Evolutionary conservation across 2,113 vertebrate genomes (phyloP).

Genomic region (Megalops atlanticus): DNA sequence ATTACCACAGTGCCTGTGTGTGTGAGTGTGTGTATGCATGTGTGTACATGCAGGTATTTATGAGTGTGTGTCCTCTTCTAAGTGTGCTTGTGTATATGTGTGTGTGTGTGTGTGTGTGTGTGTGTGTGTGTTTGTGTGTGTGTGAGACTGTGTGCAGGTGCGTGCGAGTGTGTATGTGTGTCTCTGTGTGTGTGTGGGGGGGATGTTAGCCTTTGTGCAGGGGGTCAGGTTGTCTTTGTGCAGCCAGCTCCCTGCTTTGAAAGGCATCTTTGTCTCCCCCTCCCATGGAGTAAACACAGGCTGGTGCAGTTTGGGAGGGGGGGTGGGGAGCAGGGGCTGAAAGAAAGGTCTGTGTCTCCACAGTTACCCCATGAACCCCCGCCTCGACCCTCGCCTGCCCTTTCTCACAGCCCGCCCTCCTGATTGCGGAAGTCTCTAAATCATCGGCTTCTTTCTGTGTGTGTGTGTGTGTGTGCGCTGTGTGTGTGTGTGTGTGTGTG

Average conservation of each 20-base stretch:
- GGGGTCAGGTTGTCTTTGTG: slow-evolving; percentile 4
- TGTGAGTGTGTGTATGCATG: background rate
- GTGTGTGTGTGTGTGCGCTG: background rate
- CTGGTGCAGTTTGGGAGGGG: background rate
- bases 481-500: background rate
- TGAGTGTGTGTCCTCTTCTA: background rate
- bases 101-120: background rate
- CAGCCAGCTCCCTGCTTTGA: background rate
- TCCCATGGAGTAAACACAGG: background rate
- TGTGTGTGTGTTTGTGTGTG: background rate
- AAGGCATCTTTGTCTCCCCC: slow-evolving; percentile 10
- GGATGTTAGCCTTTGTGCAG: background rate
- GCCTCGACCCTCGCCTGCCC: background rate
- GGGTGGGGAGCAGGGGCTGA: background rate
- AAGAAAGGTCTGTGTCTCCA: background rate
- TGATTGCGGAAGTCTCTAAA: background rate
- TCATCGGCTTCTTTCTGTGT: background rate
- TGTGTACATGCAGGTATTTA: background rate
- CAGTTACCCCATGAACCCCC: background rate
- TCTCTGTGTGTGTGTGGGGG: too few relatives aligned
- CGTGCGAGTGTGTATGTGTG: too few relatives aligned
- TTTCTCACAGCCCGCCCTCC: background rate
- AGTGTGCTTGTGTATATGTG: background rate
- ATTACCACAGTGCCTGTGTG: background rate
- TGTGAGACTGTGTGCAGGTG: background rate